Conservation (phyloP, 2,113 vertebrate species). For the Tetraodon nigroviridis region DNA sequence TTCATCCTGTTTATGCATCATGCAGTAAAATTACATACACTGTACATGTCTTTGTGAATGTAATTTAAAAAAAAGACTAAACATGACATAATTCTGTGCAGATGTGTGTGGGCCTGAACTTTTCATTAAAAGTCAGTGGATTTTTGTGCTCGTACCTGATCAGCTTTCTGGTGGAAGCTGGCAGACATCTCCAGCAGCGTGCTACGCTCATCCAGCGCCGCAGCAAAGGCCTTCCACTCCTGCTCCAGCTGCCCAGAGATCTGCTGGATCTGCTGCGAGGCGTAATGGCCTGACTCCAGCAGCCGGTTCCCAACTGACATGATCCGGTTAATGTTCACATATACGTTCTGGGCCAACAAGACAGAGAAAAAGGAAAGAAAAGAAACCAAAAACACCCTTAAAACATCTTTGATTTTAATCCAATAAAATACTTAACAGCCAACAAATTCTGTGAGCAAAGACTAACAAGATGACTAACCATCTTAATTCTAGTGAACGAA, state of each 20-base stretch:
- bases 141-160: conserved; percentile 79
- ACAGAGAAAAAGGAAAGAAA: background rate
- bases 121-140: background rate
- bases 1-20: too few species aligned
- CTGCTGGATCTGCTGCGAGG: conserved; percentile 96
- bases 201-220: conserved; percentile 94
- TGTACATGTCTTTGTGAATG: too few species aligned
- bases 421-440: background rate
- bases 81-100: too few species aligned
- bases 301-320: conserved; percentile 94
- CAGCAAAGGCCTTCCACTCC: conserved; percentile 97
- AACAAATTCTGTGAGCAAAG: too few species aligned
- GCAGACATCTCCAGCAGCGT: conserved; percentile 94
- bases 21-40: too few species aligned
- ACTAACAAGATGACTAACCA: too few species aligned
- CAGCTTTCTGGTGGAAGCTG: conserved; percentile 94
- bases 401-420: background rate
- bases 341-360: conserved; percentile 83
- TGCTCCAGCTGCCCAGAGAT: conserved; percentile 93
- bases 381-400: too few species aligned
- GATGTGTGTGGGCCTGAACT: background rate
- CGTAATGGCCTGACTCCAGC: conserved; percentile 93
- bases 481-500: background rate
- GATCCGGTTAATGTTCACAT: conserved; percentile 98
- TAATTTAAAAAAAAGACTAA: too few species aligned